Evolutionary conservation across 2,113 vertebrate genomes (phyloP), one percentile per base, ranked within the genome.

Genomic region (Suncus etruscus): DNA sequence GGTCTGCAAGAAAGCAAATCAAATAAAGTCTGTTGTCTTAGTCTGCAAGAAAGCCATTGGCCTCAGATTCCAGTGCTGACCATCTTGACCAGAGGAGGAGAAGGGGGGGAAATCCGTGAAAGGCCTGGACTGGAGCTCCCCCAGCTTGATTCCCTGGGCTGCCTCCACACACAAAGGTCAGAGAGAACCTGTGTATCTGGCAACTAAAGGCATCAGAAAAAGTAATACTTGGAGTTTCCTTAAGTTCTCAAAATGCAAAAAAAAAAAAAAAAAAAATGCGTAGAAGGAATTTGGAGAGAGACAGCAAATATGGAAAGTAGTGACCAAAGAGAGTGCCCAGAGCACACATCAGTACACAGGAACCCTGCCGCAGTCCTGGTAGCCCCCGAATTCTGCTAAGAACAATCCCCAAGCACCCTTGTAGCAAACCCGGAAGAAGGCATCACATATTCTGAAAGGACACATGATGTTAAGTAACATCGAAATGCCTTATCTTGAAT

Each of bases 21-120:
- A 95, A 97, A 95, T 95, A 96, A 91, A 95, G 94, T 85, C 85
- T 96, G 93, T 96, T 96, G 94, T 96, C 93, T 95, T 95, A 95
- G 90, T 94, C 94, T 95, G 89, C 93, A 95, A 91, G 95, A 94
- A 96, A 92, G 89, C 92, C 91, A 89, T 95, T 58, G 82, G 93
- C 94, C 94, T 96, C 94, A 92, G 85, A 96, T 97, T 94, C 94
- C 96, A 93, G 11, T 54, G 87, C 91, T 94, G 94, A 94, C 95
- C 94, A 83, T 94, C 83, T 76, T 90, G 90, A 95, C 95, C 93
- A 94, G 95, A 96, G 95, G 91, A 94, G 94, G 91, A 94, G 94
- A 93, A 92, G 75, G 74, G 22, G 72, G 39, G 79, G 25, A 27
- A 89, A 89, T 54, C 48, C 92, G 77, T 96, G 89, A 79, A 78